Conservation (phyloP, 2,797 vertebrate genomes). For the Gastrophryne carolinensis region DNA sequence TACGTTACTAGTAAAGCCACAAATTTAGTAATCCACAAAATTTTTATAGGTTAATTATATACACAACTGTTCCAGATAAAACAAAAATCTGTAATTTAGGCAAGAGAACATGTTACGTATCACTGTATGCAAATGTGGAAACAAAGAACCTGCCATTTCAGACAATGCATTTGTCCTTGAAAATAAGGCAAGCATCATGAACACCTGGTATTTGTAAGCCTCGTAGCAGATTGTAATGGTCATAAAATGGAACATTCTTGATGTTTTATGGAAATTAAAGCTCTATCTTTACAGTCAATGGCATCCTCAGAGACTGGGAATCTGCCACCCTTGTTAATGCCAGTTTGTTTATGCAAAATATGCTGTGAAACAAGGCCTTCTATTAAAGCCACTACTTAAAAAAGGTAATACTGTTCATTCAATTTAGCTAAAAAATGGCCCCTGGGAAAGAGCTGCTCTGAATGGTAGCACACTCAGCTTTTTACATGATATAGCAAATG, state of each 20-base stretch:
- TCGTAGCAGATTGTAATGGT: constrained; percentile 60
- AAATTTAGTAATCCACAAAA: not conserved
- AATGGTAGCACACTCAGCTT: not conserved
- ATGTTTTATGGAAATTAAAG: constrained; percentile 62
- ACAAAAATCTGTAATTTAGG: not conserved
- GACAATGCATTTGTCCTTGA: constrained; percentile 56
- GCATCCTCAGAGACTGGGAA: constrained; percentile 59
- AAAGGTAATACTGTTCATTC: not conserved
- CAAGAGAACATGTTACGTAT: not conserved
- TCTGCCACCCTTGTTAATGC: constrained; percentile 55
- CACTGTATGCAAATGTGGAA: constrained; percentile 9
- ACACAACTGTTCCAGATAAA: no score
- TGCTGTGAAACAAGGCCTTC: constrained; percentile 53
- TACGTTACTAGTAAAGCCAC: no score
- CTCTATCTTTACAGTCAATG: constrained; percentile 60
- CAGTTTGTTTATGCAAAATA: constrained; percentile 60
- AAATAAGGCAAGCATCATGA: constrained; percentile 55
- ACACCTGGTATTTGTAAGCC: constrained; percentile 60
- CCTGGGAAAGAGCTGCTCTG: not conserved
- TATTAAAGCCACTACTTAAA: constrained; percentile 16
- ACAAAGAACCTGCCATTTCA: constrained; percentile 32
- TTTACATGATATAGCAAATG: no score
- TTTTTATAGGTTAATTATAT: not conserved
- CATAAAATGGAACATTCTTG: constrained; percentile 58
- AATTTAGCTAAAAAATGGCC: not conserved